Evolutionary conservation across 2,113 vertebrate genomes (phyloP).

Genomic region (Cariama cristata): DNA sequence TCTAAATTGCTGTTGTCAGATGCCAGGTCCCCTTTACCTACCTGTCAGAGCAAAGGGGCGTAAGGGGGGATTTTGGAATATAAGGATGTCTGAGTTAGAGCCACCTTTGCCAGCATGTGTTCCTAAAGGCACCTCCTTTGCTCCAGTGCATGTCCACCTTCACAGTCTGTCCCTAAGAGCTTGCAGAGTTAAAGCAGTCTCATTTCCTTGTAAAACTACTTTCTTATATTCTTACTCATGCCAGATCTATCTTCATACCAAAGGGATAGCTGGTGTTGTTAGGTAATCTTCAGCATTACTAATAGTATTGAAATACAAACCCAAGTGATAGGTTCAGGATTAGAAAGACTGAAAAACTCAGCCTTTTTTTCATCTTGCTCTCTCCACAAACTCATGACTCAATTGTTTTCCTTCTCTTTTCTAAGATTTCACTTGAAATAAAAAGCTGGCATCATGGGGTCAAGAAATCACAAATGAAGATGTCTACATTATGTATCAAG

Average conservation of each 20-base stretch:
- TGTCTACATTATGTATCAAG: background rate
- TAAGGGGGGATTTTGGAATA: background rate
- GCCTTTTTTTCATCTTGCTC: background rate
- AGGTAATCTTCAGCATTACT: background rate
- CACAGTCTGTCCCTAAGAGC: background rate
- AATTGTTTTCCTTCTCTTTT: background rate
- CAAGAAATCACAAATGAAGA: background rate
- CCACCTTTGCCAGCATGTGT: background rate
- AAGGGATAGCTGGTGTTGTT: background rate
- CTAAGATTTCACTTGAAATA: background rate
- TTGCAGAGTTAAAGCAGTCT: background rate
- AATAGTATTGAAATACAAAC: background rate
- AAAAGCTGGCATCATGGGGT: background rate
- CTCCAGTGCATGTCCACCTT: background rate
- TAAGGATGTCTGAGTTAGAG: background rate
- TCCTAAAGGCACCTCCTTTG: background rate
- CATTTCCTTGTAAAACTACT: rapidly evolving
- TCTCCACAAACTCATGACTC: background rate
- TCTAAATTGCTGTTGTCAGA: background rate
- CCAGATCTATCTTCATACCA: background rate
- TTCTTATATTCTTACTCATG: background rate
- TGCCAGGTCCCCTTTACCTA: background rate
- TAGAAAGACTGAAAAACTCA: background rate
- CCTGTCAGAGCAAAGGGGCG: background rate
- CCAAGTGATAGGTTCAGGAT: background rate